A percentile compares a stretch with the other conserved stretches of the same genome.
These are phyloP conservation scores for Cataglyphis rosenhaueri DNA, from an alignment of 2,888 invertebrate genomes.

Conservation along the genomic window DNA sequence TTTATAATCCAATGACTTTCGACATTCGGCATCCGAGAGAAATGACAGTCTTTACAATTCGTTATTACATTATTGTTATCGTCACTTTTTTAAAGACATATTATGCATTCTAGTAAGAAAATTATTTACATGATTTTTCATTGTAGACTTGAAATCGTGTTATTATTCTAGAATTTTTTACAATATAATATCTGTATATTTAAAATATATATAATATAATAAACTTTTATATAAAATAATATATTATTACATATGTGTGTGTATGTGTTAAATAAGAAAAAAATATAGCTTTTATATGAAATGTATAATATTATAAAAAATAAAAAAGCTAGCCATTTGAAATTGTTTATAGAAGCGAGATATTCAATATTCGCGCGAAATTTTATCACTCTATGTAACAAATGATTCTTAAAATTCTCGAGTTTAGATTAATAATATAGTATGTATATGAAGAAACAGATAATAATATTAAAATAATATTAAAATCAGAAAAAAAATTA, in stretches of 20 bases:
- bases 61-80: neutral
- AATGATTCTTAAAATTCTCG: neutral
- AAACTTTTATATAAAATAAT: neutral
- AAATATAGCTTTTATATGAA: neutral
- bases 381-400: neutral
- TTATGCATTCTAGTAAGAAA: neutral
- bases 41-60: constrained; percentile 7
- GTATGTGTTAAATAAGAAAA: neutral
- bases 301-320: neutral
- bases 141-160: neutral
- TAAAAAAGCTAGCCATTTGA: neutral
- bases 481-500: neutral
- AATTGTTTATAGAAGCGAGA: neutral
- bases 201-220: neutral
- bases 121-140: neutral
- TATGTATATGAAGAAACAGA: neutral
- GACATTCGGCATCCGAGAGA: neutral
- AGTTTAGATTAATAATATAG: neutral
- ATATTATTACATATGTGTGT: neutral
- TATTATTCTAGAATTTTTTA: neutral
- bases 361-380: neutral
- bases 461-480: neutral
- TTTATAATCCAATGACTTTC: constrained; percentile 34
- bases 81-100: neutral
- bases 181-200: neutral